Percentiles rank a stretch among this genome's conserved stretches.
phyloP scores from a whole-genome alignment of 2,888 invertebrate genomes.

The Metopia argyrocephala region DNA sequence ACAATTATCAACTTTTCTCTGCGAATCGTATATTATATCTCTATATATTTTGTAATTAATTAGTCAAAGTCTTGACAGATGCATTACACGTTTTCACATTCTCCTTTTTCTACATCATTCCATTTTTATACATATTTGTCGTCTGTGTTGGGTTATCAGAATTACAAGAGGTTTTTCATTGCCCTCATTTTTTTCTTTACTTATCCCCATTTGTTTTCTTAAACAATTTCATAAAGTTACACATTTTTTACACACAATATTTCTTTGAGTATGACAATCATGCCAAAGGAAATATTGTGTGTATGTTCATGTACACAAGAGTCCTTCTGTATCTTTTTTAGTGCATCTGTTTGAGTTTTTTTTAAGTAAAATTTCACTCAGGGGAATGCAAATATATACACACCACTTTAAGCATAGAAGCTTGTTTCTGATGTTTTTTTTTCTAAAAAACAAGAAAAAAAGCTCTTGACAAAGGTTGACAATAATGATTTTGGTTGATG shows the following conservation, averaged over 20 bases:
- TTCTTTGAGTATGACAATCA: neutral
- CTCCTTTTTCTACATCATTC: too few species aligned
- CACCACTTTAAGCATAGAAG: constrained; percentile 8
- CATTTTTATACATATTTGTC: too few species aligned
- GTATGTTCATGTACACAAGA: neutral
- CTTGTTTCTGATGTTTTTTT: constrained; percentile 43
- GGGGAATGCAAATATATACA: constrained; percentile 54
- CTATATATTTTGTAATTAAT: too few species aligned
- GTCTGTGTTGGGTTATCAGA: too few species aligned
- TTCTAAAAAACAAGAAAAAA: constrained; percentile 60
- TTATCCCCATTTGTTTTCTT: too few species aligned
- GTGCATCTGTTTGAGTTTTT: constrained; percentile 16
- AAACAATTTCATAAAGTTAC: too few species aligned
- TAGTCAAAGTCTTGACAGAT: too few species aligned
- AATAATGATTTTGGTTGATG: constrained; percentile 64
- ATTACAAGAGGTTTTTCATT: too few species aligned
- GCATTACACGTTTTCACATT: too few species aligned
- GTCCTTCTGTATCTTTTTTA: neutral
- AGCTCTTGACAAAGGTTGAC: constrained; percentile 72
- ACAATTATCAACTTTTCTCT: too few species aligned
- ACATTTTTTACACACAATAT: neutral
- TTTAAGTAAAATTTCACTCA: constrained; percentile 47
- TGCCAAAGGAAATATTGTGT: constrained; percentile 1
- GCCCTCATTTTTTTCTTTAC: too few species aligned
- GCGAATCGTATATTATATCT: too few species aligned